phyloP scores from a whole-genome alignment of 2,113 vertebrate species.

The Sula dactylatra region DNA sequence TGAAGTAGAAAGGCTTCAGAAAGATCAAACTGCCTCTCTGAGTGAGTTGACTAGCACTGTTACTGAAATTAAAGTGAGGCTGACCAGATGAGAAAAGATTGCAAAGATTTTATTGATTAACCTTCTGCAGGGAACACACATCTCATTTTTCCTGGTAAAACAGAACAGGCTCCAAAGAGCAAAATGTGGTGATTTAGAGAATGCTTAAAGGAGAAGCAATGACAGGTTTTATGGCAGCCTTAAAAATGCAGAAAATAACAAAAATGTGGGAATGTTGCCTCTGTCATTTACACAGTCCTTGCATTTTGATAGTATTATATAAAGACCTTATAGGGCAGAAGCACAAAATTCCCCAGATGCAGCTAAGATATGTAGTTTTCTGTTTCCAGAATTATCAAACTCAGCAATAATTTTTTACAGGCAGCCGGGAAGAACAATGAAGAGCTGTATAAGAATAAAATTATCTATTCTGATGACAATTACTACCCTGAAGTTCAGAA shows the following conservation, averaged over 20 bases:
- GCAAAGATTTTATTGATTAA: constrained; percentile 51
- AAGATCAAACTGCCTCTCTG: neutral
- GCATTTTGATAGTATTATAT: constrained; percentile 5
- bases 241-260: constrained; percentile 40
- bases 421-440: constrained; percentile 33
- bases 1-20: neutral
- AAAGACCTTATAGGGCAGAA: neutral
- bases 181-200: constrained; percentile 43
- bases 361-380: neutral
- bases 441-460: constrained; percentile 25
- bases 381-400: constrained; percentile 38
- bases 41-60: neutral
- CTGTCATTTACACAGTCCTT: constrained; percentile 11
- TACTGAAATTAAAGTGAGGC: constrained; percentile 31
- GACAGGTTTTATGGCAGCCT: constrained; percentile 48
- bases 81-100: constrained; percentile 32
- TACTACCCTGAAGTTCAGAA: constrained; percentile 49
- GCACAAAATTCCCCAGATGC: neutral
- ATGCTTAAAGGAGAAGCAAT: constrained; percentile 3
- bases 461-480: constrained; percentile 46
- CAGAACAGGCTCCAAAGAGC: constrained; percentile 1
- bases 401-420: neutral
- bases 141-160: constrained; percentile 54
- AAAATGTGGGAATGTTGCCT: constrained; percentile 18
- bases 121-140: constrained; percentile 18